phyloP scores from a whole-genome alignment of 2,113 vertebrate species.

The Corythoichthys intestinalis region DNA sequence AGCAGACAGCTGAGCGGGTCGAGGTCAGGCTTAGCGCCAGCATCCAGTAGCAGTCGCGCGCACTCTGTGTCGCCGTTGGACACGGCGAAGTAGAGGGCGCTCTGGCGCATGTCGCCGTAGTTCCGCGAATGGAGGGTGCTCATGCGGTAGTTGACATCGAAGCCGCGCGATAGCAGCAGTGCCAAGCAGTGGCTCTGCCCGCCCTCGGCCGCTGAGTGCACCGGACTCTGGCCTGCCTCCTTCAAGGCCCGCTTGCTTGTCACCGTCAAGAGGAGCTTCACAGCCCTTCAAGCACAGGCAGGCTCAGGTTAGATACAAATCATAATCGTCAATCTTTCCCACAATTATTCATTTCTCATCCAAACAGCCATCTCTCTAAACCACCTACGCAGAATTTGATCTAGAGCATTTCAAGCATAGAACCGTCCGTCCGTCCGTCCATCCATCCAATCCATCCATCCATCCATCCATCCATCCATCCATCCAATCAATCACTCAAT shows the following conservation, averaged over 20 bases:
- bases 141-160: conserved; percentile 78
- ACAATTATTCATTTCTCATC: background rate
- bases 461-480: too few species aligned
- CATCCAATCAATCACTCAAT: background rate
- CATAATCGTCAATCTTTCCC: too few species aligned
- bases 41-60: conserved; percentile 73
- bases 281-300: conserved; percentile 53
- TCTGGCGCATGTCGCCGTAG: conserved; percentile 78
- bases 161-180: conserved; percentile 75
- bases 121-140: conserved; percentile 75
- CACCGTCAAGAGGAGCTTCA: conserved; percentile 80
- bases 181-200: conserved; percentile 78
- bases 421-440: background rate
- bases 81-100: conserved; percentile 77
- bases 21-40: conserved; percentile 76
- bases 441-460: too few species aligned
- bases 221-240: conserved; percentile 76
- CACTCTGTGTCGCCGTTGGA: conserved; percentile 80
- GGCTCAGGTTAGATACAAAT: too few species aligned
- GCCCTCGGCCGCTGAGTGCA: conserved; percentile 81
- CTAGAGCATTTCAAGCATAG: background rate
- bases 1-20: conserved; percentile 84
- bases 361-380: background rate
- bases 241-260: conserved; percentile 77
- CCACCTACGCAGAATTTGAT: too few species aligned